Evolutionary conservation across 2,113 vertebrate genomes (phyloP).

Genomic region (Hemiscyllium ocellatum): DNA sequence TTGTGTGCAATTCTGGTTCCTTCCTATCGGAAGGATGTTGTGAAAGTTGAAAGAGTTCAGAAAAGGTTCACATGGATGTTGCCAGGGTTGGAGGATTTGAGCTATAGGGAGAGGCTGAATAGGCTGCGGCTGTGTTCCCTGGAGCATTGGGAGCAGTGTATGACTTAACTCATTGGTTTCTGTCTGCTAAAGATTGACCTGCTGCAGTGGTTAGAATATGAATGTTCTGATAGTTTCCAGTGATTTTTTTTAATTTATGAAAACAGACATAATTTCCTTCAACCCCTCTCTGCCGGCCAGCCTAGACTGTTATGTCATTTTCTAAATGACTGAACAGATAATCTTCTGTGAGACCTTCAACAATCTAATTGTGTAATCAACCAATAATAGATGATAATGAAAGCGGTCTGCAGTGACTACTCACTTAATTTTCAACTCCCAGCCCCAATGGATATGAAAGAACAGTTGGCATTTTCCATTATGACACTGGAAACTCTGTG

Average conservation of each 20-base stretch:
- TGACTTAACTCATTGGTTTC: not conserved
- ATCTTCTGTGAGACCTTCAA: not conserved
- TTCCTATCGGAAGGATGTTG: too few relatives aligned
- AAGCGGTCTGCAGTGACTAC: not conserved
- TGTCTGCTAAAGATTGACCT: not conserved
- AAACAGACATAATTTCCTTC: not conserved
- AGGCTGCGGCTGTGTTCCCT: too few relatives aligned
- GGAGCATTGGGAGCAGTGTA: not conserved
- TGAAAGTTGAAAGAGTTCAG: too few relatives aligned
- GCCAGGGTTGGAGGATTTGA: too few relatives aligned
- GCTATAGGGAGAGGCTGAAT: too few relatives aligned
- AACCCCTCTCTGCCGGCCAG: not conserved
- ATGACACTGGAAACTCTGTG: not conserved
- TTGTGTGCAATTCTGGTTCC: too few relatives aligned
- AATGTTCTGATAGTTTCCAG: not conserved
- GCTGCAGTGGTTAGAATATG: not conserved
- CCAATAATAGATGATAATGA: not conserved
- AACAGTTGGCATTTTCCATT: not conserved
- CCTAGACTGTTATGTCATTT: not conserved
- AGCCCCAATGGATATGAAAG: not conserved
- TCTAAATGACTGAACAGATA: not conserved
- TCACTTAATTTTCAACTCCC: not conserved
- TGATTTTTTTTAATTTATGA: not conserved
- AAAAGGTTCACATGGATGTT: too few relatives aligned
- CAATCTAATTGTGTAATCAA: not conserved